Conservation (phyloP, 1,140 invertebrate species). For the Drosophila setifemur region DNA sequence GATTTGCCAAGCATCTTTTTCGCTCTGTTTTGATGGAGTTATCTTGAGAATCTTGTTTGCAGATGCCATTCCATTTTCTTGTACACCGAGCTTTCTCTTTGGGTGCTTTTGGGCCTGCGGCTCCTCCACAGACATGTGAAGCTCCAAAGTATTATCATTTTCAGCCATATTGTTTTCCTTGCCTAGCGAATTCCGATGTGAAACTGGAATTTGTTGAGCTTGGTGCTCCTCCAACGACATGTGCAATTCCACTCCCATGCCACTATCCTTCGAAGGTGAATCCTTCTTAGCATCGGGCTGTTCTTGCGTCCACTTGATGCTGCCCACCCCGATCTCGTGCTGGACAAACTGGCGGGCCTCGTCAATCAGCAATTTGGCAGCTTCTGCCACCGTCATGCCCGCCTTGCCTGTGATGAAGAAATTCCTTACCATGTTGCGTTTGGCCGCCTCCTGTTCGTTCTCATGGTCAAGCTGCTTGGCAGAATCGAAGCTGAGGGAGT, state of each 20-base stretch:
- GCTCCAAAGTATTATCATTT: background rate
- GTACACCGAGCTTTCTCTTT: background rate
- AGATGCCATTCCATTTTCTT: too few species aligned
- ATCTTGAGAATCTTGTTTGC: too few species aligned
- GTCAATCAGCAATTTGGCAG: constrained; percentile 89
- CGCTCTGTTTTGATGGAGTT: too few species aligned
- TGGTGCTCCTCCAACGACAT: constrained; percentile 46
- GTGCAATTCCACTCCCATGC: constrained; percentile 14
- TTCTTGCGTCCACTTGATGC: constrained; percentile 84
- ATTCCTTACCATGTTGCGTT: constrained; percentile 87
- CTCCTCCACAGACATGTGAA: background rate
- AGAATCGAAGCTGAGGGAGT: constrained; percentile 92
- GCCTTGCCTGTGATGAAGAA: constrained; percentile 93
- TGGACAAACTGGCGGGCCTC: constrained; percentile 90
- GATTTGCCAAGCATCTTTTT: too few species aligned
- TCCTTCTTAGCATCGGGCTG: background rate
- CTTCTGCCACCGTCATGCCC: constrained; percentile 91
- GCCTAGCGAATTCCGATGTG: constrained; percentile 12
- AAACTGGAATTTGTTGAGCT: background rate
- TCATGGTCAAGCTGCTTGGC: constrained; percentile 89
- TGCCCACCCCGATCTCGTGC: constrained; percentile 85
- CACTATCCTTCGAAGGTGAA: background rate
- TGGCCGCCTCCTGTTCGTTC: constrained; percentile 86
- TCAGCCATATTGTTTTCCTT: background rate
- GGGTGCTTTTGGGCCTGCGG: background rate